Evolutionary conservation across 1,140 invertebrate genomes (phyloP).

Genomic region (Aplysia californica): DNA sequence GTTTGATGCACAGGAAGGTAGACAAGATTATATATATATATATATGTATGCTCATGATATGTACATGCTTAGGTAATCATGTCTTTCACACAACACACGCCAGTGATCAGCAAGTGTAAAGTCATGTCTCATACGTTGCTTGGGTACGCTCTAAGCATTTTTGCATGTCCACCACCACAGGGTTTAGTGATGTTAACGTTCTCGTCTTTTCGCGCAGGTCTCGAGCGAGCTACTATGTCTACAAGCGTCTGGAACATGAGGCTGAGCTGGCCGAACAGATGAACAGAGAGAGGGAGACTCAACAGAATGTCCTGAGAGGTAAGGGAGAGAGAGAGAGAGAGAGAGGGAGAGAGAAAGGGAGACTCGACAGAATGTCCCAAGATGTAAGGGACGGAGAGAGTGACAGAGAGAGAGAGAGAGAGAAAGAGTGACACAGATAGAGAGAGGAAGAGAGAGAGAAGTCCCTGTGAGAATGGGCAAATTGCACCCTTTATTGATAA

Average conservation of each 20-base stretch:
- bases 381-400: slow-evolving; percentile 32
- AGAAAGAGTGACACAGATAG: not conserved
- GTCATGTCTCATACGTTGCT: not conserved
- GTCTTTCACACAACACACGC: not conserved
- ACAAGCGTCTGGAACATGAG: slow-evolving; percentile 44
- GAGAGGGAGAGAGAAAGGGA: slow-evolving; percentile 37
- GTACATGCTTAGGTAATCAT: not conserved
- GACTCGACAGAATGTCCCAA: slow-evolving; percentile 34
- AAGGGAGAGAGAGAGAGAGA: not conserved
- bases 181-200: not conserved
- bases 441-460: not conserved
- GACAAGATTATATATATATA: not conserved
- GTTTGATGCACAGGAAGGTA: not conserved
- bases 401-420: slow-evolving; percentile 38
- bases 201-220: slow-evolving; percentile 8
- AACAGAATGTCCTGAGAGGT: slow-evolving; percentile 45
- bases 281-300: slow-evolving; percentile 33
- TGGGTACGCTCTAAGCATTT: not conserved
- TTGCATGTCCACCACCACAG: not conserved
- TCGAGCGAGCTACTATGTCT: slow-evolving; percentile 34
- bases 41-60: not conserved
- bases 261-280: slow-evolving; percentile 42
- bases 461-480: too few relatives aligned
- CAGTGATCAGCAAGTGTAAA: not conserved
- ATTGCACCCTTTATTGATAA: too few relatives aligned